These are phyloP conservation scores for Orgyia antiqua DNA, from an alignment of 2,888 invertebrate genomes.

Conservation along the genomic window DNA sequence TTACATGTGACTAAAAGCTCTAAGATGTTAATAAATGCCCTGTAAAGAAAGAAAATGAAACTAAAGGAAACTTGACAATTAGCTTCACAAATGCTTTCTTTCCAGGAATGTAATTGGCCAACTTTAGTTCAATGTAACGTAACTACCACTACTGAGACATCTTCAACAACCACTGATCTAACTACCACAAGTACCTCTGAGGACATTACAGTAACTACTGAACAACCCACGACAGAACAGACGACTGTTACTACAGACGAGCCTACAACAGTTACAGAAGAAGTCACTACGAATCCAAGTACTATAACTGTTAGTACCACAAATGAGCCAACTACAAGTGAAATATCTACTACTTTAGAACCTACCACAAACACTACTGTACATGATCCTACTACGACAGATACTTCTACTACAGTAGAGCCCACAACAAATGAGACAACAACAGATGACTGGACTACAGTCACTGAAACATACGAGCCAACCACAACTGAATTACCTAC, in stretches of 20 bases:
- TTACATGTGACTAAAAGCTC: too few species aligned
- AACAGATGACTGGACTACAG: conserved; percentile 1
- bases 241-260: background rate
- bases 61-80: too few species aligned
- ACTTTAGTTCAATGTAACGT: background rate
- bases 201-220: background rate
- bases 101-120: conserved; percentile 5
- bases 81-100: background rate
- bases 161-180: background rate
- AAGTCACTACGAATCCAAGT: background rate
- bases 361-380: background rate
- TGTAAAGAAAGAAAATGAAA: too few species aligned
- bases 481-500: background rate
- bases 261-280: background rate
- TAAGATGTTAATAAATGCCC: too few species aligned
- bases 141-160: background rate
- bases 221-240: too few species aligned
- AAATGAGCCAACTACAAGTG: background rate
- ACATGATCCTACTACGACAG: background rate
- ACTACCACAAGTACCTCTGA: background rate
- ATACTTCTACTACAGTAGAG: background rate
- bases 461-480: background rate
- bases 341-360: background rate
- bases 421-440: conserved; percentile 1
- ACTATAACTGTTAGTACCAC: conserved; percentile 1